Evolutionary conservation across 2,113 vertebrate genomes (phyloP), one percentile per base, ranked within the genome.

Genomic region (Callithrix jacchus): DNA sequence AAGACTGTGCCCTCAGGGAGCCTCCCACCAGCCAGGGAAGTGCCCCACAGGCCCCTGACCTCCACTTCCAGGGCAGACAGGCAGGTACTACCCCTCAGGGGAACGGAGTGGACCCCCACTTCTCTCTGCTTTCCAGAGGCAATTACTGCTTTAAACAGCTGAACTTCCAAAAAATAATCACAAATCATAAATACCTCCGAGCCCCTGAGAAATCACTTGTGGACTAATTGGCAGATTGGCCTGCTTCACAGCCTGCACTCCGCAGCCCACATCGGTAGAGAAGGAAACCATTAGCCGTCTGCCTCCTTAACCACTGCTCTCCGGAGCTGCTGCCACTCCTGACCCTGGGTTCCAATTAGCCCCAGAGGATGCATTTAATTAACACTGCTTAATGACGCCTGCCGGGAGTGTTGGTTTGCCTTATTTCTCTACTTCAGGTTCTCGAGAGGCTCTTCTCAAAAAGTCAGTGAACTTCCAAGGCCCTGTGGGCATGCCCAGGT

Each of bases 181-280:
- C 25, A 42, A n/a, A 5, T 37, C 45, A 47, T 37, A 84, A 73
- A 89, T 27, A 80, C 11, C 87, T 93, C 61, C 20, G 27, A 21
- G 80, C 66, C 73, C 85, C 93, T 49, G 58, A 93, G 82, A 87
- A 92, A 68, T 73, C 92, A 95, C 71, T 88, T 91, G 49, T 32
- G 47, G 40, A 49, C 83, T 68, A 88, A 88, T 94, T 37, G 74
- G 71, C 4, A 0, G 21, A 54, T n/a, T 12, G 3, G 10, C 87
- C 13, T 16, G 76, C 70, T 66, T 74, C 79, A 17, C 45, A 83
- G 93, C 42, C 35, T 0, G 0, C 1, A 8, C 16, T 42, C 56
- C 58, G 27, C 6, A 35, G 8, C 66, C 30, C 71, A 61, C 52
- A 45, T 37, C 13, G 8, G 0, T 1, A 0, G 70, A 37, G n/a